Evolutionary conservation across 2,113 vertebrate species (phyloP).

Genomic region (Polypterus bichir): DNA sequence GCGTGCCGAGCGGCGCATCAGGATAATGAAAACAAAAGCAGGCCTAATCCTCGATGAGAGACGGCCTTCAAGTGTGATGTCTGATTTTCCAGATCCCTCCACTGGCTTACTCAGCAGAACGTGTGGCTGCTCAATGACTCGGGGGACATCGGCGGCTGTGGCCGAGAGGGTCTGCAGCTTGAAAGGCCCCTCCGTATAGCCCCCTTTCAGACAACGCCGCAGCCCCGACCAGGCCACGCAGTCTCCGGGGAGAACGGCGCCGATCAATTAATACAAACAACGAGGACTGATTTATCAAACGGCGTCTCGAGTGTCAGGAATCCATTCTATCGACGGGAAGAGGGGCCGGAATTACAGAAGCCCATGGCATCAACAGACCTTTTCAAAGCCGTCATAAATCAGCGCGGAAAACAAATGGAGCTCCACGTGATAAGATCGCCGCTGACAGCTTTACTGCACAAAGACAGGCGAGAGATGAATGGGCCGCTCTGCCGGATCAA

Average conservation of each 20-base stretch:
- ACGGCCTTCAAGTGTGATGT: no score
- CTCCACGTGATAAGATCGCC: slow-evolving; percentile 69
- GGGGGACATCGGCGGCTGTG: no score
- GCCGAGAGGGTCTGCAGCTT: no score
- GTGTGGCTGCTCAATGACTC: no score
- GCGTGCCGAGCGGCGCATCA: slow-evolving; percentile 24
- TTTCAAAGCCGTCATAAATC: slow-evolving; percentile 85
- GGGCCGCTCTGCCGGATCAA: slow-evolving; percentile 57
- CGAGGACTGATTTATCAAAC: slow-evolving; percentile 71
- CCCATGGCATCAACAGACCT: slow-evolving; percentile 81
- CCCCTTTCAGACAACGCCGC: slow-evolving; percentile 24
- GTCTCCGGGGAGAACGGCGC: slow-evolving; percentile 60
- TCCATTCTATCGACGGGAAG: slow-evolving; percentile 69
- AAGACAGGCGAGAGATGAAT: slow-evolving; percentile 67
- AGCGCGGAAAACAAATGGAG: slow-evolving; percentile 73
- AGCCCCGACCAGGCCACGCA: slow-evolving; percentile 51
- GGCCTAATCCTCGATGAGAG: slow-evolving; percentile 8
- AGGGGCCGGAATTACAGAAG: slow-evolving; percentile 68
- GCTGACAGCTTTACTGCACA: slow-evolving; percentile 67
- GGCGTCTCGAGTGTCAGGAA: slow-evolving; percentile 67
- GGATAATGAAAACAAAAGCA: slow-evolving; percentile 19
- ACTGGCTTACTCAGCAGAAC: no score
- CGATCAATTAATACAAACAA: slow-evolving; percentile 81
- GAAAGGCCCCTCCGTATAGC: no score
- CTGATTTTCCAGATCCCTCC: no score